phyloP scores from a whole-genome alignment of 2,113 vertebrate genomes.

The Siniperca chuatsi region DNA sequence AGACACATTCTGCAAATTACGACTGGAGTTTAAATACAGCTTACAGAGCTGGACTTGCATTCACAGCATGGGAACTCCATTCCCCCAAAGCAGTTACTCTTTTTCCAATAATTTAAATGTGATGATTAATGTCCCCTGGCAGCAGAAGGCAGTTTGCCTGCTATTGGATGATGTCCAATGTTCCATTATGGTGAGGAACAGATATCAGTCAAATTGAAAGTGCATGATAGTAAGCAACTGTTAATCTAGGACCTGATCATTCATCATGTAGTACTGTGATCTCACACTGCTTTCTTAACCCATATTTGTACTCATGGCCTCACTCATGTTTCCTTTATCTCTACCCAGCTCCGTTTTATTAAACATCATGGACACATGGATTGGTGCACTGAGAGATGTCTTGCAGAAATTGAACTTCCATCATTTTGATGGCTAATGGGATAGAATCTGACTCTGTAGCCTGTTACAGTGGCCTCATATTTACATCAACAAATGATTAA shows the following conservation, averaged over 20 bases:
- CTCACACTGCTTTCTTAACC: constrained; percentile 18
- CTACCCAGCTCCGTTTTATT: constrained; percentile 1
- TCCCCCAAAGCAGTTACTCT: constrained; percentile 30
- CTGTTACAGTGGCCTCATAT: constrained; percentile 16
- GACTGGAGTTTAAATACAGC: constrained; percentile 5
- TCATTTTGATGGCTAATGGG: constrained; percentile 19
- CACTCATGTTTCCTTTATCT: constrained; percentile 33
- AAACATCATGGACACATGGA: constrained; percentile 7
- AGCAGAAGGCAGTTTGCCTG: constrained; percentile 35
- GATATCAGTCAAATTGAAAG: constrained; percentile 64
- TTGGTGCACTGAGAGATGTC: not conserved
- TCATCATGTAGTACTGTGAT: constrained; percentile 39
- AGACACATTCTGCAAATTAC: not conserved
- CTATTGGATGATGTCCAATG: constrained; percentile 60
- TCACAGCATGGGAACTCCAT: constrained; percentile 33
- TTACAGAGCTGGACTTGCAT: constrained; percentile 10
- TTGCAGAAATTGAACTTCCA: constrained; percentile 14
- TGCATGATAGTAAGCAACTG: constrained; percentile 44
- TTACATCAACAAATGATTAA: constrained; percentile 18
- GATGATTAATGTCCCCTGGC: constrained; percentile 62
- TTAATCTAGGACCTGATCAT: constrained; percentile 28
- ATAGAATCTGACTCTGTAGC: constrained; percentile 18
- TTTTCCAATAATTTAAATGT: constrained; percentile 50
- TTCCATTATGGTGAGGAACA: constrained; percentile 52
- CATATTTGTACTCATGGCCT: constrained; percentile 30